These are phyloP conservation scores for Muscicapa striata DNA, from an alignment of 2,797 vertebrate genomes.

Conservation along the genomic window DNA sequence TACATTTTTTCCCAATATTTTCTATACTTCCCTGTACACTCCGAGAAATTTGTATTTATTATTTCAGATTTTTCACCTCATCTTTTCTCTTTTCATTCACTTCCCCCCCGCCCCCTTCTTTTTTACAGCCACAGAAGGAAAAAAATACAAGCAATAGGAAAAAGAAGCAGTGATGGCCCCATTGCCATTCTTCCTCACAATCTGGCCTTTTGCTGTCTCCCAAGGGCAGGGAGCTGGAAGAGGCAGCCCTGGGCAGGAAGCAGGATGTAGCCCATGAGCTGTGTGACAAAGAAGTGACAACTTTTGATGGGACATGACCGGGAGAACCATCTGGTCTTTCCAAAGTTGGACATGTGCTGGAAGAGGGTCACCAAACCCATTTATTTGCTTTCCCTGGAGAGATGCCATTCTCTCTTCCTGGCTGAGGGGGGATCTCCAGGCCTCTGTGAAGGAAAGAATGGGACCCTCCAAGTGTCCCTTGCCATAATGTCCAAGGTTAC, in stretches of 20 bases:
- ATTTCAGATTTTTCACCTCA: neutral
- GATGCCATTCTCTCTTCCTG: neutral
- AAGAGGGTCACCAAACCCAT: neutral
- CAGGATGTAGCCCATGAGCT: neutral
- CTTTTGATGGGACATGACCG: neutral
- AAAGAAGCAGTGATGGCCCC: neutral
- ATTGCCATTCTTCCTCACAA: fast-evolving
- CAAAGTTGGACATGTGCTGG: neutral
- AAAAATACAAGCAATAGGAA: neutral
- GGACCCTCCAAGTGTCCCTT: neutral
- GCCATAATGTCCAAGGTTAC: too few species aligned
- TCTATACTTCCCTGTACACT: neutral
- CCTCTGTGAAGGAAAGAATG: too few species aligned
- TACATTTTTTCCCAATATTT: neutral
- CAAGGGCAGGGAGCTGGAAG: neutral
- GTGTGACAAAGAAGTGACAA: neutral
- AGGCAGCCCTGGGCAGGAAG: neutral
- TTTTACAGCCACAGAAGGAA: neutral
- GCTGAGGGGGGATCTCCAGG: neutral
- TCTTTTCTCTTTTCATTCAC: neutral
- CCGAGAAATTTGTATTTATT: neutral
- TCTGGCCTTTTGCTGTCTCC: neutral
- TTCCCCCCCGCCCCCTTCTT: neutral
- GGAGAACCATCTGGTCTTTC: neutral
- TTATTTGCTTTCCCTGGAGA: neutral